phyloP scores from a whole-genome alignment of 2,888 invertebrate genomes.

The Lamellibrachia columna region DNA sequence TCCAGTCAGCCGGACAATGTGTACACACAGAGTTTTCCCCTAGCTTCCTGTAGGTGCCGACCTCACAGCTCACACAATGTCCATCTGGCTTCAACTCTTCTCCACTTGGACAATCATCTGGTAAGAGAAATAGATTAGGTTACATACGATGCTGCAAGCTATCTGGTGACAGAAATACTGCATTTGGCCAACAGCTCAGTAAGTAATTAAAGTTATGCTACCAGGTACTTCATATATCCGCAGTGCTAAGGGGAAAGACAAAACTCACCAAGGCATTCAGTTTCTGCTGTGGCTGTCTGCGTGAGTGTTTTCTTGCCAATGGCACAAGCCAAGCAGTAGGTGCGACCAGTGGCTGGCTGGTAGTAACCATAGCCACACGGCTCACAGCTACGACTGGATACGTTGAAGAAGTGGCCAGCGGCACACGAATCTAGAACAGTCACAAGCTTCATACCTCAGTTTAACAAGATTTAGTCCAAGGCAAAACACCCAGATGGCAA shows the following conservation, averaged over 20 bases:
- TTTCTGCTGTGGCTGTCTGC: neutral
- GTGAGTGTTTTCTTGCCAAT: slow-evolving; percentile 13
- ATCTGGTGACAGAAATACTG: no score
- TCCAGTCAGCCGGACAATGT: neutral
- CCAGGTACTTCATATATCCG: no score
- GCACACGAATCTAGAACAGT: neutral
- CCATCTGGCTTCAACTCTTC: neutral
- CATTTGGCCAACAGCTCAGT: no score
- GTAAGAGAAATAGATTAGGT: slow-evolving; percentile 7
- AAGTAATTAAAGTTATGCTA: no score
- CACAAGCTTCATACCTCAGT: neutral
- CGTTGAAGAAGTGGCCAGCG: slow-evolving; percentile 7
- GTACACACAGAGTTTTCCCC: neutral
- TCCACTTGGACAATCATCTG: neutral
- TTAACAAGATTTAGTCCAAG: neutral
- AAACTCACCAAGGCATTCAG: slow-evolving; percentile 23
- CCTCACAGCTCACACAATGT: neutral
- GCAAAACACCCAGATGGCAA: neutral
- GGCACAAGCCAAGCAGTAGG: slow-evolving; percentile 24
- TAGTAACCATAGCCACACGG: slow-evolving; percentile 18
- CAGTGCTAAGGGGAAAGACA: no score
- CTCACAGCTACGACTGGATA: neutral
- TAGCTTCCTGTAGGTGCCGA: slow-evolving; percentile 21
- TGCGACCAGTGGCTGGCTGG: slow-evolving; percentile 19
- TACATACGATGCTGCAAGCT: neutral